Evolutionary conservation across 2,888 invertebrate genomes (phyloP), one percentile per base, ranked within the genome.

Genomic region (Drosophila pseudotakahashii): DNA sequence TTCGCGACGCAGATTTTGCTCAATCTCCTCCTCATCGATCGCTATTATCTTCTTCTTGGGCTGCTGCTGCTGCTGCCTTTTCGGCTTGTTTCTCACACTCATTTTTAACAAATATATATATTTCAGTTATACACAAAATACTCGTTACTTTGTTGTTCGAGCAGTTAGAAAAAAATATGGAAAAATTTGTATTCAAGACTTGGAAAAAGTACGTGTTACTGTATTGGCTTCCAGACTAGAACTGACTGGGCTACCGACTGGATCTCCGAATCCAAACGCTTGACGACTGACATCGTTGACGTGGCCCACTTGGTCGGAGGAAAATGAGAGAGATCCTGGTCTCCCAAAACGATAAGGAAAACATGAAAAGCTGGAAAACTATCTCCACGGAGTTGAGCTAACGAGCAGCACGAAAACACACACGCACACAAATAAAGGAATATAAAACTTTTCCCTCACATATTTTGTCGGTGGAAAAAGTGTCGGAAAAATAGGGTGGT

Each of bases 341-440:
- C 10, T 16, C 13, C 10, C 11, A 47, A 47, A 47, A 32, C 47
- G 47, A 47, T 47, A n/a, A 14, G 30, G 1, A 47, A 47, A 47
- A 30, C 47, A 47, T 16, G 47, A 11, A 32, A 32, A 48, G 16
- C 34, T 34, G 53, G 53, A 13, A 41, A 53, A 58, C 59, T 59
- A 59, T 53, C 37, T 32, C 32, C 5, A n/a, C 41, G 30, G 67
- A 16, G 37, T 16, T 37, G 37, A 16, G 26, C 52, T 57, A 57
- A 50, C 58, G 58, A 78, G 70, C 57, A 53, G 39, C 63, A 47
- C 42, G 45, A 11, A 36, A n/a, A 36, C 19, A 42, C 39, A 47
- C 36, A 26, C 14, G 60, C 37, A 75, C 61, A 37, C 68, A n/a
- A n/a, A n/a, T n/a, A n/a, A n/a, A n/a, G n/a, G n/a, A n/a, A n/a